Conservation (phyloP, 2,113 vertebrate genomes). For the Tachysurus vachellii region DNA sequence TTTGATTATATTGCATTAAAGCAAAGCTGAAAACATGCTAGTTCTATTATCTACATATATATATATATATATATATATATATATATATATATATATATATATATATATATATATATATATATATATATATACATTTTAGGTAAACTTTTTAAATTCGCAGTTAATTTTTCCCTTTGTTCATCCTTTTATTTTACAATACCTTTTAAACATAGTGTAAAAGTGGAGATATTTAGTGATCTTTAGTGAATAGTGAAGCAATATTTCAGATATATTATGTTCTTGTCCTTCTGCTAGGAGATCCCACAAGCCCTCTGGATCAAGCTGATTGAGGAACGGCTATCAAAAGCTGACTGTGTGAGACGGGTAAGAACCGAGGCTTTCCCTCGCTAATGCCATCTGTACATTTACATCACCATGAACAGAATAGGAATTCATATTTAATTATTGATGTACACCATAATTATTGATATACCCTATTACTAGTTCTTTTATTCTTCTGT, state of each 20-base stretch:
- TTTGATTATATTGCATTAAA: background rate
- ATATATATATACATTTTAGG: background rate
- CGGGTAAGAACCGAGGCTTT: constrained; percentile 73
- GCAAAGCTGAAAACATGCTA: background rate
- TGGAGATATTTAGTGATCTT: background rate
- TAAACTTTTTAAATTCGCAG: background rate
- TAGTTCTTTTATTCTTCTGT: background rate
- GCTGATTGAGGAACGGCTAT: constrained; percentile 78
- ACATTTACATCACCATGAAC: background rate
- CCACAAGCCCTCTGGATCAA: constrained; percentile 70
- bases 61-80: too few species aligned
- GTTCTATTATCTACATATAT: background rate
- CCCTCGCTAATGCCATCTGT: background rate
- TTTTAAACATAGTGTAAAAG: background rate
- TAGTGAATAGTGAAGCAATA: too few species aligned
- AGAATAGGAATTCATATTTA: background rate
- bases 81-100: too few species aligned
- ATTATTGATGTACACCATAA: background rate
- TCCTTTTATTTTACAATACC: background rate
- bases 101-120: too few species aligned
- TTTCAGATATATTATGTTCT: background rate
- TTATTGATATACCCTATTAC: too few species aligned
- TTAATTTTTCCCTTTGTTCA: background rate
- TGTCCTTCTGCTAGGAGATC: constrained; percentile 67
- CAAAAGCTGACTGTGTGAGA: constrained; percentile 77